These are phyloP conservation scores for Meandrusa payeni DNA, from an alignment of 2,888 invertebrate species.

Conservation along the genomic window DNA sequence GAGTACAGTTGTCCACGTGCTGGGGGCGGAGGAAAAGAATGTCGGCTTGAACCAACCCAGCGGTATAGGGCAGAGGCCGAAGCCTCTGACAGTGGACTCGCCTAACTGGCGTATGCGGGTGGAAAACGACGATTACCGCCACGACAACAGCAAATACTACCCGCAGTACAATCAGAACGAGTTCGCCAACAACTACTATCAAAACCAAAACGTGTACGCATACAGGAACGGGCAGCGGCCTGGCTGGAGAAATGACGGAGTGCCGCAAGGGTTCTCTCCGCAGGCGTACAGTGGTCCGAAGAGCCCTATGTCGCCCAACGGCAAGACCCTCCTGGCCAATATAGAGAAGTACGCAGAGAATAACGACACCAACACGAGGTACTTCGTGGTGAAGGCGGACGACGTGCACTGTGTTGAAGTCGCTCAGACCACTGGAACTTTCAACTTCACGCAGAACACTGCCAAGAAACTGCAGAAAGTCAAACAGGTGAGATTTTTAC, in stretches of 20 bases:
- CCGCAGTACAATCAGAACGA: conserved; percentile 48
- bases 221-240: conserved; percentile 50
- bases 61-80: conserved; percentile 88
- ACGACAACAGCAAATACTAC: conserved; percentile 41
- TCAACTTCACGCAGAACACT: conserved; percentile 82
- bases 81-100: conserved; percentile 82
- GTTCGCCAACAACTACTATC: conserved; percentile 45
- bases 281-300: conserved; percentile 49
- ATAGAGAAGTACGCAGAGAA: conserved; percentile 60
- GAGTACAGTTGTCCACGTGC: conserved; percentile 82
- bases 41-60: conserved; percentile 85
- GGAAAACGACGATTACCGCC: conserved; percentile 45
- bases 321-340: conserved; percentile 57
- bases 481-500: conserved; percentile 77
- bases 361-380: conserved; percentile 48
- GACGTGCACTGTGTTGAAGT: conserved; percentile 78
- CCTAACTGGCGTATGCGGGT: conserved; percentile 63
- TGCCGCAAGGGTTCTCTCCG: conserved; percentile 48
- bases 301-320: conserved; percentile 60
- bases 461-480: conserved; percentile 82
- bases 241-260: conserved; percentile 41
- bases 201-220: conserved; percentile 42
- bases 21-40: conserved; percentile 86
- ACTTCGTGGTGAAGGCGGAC: conserved; percentile 83
- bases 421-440: conserved; percentile 76